Evolutionary conservation across 1,140 invertebrate genomes (phyloP), one percentile per base, ranked within the genome.

Genomic region (Ylistrum balloti): DNA sequence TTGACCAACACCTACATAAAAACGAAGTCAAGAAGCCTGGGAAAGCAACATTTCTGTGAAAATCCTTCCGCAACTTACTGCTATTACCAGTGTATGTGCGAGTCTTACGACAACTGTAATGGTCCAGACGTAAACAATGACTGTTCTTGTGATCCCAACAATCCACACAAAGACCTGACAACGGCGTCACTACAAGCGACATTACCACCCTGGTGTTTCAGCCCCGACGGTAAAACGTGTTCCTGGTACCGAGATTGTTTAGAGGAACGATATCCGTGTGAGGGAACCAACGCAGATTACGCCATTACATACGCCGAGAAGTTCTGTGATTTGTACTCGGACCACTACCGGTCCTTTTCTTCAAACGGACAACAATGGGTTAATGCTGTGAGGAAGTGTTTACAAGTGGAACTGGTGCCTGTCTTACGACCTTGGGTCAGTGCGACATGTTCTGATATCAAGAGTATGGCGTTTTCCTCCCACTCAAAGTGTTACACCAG

Each of bases 261-360:
- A 28, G 88, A 89, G 38, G 41, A 38, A 32, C 22, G 74, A 17
- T 45, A 85, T 41, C n/a, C 35, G 5, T 89, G 88, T 32, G 85
- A 89, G 56, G 41, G 56, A 28, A 89, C 88, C 0, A 22, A 35
- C 13, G 22, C 85, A 41, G 32, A 11, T 33, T 89, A 89, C 86
- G 88, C 88, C 13, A 38, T 89, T 33, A 86, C 35, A 11, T 89
- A 89, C 22, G 88, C 88, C 85, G 74, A 86, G 45, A 86, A 89
- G n/a, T 89, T 86, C 33, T 89, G 88, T 41, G 38, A 89, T n/a
- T 35, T n/a, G 15, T 89, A 41, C 41, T 35, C 85, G 15, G 10
- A 89, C 34, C 41, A 41, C 28, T 86, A 89, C 38, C 15, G 20
- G 13, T 33, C 32, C 13, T 89, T 89, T 33, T 89, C 88, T 86